Base-by-base conservation (phyloP, 2,797 vertebrate species). In the Gobionotothen gibberifrons region DNA sequence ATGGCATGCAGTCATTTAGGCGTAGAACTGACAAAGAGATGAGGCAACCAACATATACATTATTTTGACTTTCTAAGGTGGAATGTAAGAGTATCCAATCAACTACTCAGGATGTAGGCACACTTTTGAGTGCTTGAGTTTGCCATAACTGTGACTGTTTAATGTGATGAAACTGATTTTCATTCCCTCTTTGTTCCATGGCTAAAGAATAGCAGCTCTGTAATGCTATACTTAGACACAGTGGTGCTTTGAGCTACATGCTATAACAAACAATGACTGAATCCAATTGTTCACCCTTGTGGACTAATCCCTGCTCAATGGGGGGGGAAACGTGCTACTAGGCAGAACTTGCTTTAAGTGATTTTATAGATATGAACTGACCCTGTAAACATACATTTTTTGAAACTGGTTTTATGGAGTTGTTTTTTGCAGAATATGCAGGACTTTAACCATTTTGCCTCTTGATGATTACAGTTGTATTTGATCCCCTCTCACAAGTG, bases 281-380 rank as follows among this genome's bases (percentile, higher is more conserved):
- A 60, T 46, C 10, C 5, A 9, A 47, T 32, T 29, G 22, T 13
- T 5, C 43, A n/a, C 10, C 16, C 15, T 47, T n/a, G 40, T 15
- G 3, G 39, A 26, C 15, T n/a, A 55, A n/a, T 5, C 17, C 16
- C 10, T 13, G 9, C 15, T 36, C 26, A 26, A 26, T 26, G 9
- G 36, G 54, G n/a, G 32, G 2, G 39, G 36, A 19, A 17, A 57
- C 19, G 17, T 19, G 32, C 54, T 39, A 19, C n/a, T 36, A 42
- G 36, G 32, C n/a, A 42, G 32, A 57, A 42, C 36, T 57, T 40
- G n/a, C 36, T 57, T 57, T 16, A 57, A 56, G 17, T 56, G 17
- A 40, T 39, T 13, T n/a, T 8, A 14, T 56, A 17, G 17, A 42
- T 58, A 22, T 58, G n/a, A 42, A 42, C 39, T 58, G 36, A 57